phyloP scores from a whole-genome alignment of 1,140 invertebrate species.

The Acromyrmex heyeri region DNA sequence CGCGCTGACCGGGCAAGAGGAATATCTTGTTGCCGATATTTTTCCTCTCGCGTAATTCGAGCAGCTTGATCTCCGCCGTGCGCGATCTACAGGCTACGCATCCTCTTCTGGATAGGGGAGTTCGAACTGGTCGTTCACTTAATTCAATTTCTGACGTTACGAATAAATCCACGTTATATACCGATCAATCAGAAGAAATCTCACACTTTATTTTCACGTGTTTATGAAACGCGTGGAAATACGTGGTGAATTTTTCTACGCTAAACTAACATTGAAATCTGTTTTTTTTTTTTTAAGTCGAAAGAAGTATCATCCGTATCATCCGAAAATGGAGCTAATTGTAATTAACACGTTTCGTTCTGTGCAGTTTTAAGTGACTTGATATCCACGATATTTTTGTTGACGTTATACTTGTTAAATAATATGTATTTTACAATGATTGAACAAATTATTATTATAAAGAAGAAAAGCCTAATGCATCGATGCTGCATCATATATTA shows the following conservation, averaged over 20 bases:
- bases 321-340: not conserved
- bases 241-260: not conserved
- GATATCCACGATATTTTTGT: too few species aligned
- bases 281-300: not conserved
- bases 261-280: not conserved
- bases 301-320: not conserved
- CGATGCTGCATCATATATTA: too few species aligned
- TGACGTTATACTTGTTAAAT: too few species aligned
- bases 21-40: constrained; percentile 44
- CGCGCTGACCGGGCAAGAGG: constrained; percentile 20
- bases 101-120: not conserved
- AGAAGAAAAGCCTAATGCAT: too few species aligned
- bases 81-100: not conserved
- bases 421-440: too few species aligned
- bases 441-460: too few species aligned
- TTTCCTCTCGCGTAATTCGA: constrained; percentile 40
- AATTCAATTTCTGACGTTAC: not conserved
- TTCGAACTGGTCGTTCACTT: not conserved
- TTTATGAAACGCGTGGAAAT: not conserved
- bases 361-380: too few species aligned
- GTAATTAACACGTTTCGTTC: not conserved
- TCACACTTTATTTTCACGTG: not conserved
- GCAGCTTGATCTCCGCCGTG: constrained; percentile 24
- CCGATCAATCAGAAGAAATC: not conserved
- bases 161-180: not conserved